These are phyloP conservation scores for Plectropomus leopardus DNA, from an alignment of 2,113 vertebrate species.

Conservation along the genomic window DNA sequence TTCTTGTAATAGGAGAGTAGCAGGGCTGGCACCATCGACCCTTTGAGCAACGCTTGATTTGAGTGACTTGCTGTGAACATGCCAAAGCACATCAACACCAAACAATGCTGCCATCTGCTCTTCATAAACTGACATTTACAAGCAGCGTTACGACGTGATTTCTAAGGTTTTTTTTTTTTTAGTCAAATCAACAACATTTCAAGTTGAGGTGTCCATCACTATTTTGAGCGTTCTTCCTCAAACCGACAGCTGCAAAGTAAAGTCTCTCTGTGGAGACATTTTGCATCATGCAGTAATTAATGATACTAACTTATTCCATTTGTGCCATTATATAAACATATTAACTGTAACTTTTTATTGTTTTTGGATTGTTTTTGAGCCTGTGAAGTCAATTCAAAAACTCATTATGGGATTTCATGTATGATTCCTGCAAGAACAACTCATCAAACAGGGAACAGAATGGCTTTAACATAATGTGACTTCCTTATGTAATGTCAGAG, in stretches of 20 bases:
- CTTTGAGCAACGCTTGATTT: constrained; percentile 61
- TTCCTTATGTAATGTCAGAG: background rate
- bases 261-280: background rate
- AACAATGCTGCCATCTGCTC: constrained; percentile 72
- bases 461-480: background rate
- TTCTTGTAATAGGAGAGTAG: constrained; percentile 44
- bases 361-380: constrained; percentile 3
- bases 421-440: constrained; percentile 9
- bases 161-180: constrained; percentile 58
- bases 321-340: background rate
- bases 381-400: background rate
- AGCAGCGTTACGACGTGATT: constrained; percentile 29
- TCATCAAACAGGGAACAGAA: background rate
- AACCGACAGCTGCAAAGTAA: constrained; percentile 10
- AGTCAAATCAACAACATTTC: constrained; percentile 29
- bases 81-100: constrained; percentile 57
- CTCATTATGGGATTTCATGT: background rate
- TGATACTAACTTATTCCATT: background rate
- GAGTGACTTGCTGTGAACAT: constrained; percentile 61
- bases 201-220: constrained; percentile 38
- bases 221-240: background rate
- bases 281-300: background rate
- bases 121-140: constrained; percentile 61
- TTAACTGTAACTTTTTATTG: background rate
- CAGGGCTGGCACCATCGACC: constrained; percentile 34